Evolutionary conservation across 2,888 invertebrate species (phyloP).

Genomic region (Cantharis rustica): DNA sequence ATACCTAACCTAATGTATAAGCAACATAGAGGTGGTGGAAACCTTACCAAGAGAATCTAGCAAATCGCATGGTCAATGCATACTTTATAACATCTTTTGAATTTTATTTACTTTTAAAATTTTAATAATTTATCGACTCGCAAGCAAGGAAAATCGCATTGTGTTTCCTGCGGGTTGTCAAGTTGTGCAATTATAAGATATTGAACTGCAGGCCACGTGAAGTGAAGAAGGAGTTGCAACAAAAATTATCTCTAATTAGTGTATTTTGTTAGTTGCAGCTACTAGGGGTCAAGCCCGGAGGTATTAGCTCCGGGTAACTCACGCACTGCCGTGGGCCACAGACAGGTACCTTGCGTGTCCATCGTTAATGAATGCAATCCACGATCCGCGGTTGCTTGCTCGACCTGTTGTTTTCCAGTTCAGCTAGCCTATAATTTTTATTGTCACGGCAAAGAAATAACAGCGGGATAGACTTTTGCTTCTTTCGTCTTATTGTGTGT

Average conservation of each 20-base stretch:
- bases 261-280: slow-evolving; percentile 41
- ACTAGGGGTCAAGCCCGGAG: slow-evolving; percentile 42
- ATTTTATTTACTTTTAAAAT: slow-evolving; percentile 1
- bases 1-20: neutral
- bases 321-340: slow-evolving; percentile 40
- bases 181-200: slow-evolving; percentile 17
- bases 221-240: slow-evolving; percentile 21
- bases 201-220: neutral
- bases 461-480: slow-evolving; percentile 58
- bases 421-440: slow-evolving; percentile 67
- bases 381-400: slow-evolving; percentile 57
- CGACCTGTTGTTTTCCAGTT: slow-evolving; percentile 66
- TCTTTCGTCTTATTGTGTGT: slow-evolving; percentile 48
- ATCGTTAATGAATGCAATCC: slow-evolving; percentile 64
- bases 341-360: slow-evolving; percentile 57
- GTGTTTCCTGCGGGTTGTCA: slow-evolving; percentile 22
- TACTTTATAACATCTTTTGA: neutral
- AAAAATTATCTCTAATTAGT: slow-evolving; percentile 40
- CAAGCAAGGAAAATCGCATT: slow-evolving; percentile 18
- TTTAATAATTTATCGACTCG: slow-evolving; percentile 13
- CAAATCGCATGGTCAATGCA: neutral
- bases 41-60: neutral
- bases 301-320: slow-evolving; percentile 42
- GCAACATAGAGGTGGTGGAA: neutral
- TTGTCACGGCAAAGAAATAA: slow-evolving; percentile 64